Evolutionary conservation across 2,113 vertebrate species (phyloP).

Genomic region (Odobenus rosmarus): DNA sequence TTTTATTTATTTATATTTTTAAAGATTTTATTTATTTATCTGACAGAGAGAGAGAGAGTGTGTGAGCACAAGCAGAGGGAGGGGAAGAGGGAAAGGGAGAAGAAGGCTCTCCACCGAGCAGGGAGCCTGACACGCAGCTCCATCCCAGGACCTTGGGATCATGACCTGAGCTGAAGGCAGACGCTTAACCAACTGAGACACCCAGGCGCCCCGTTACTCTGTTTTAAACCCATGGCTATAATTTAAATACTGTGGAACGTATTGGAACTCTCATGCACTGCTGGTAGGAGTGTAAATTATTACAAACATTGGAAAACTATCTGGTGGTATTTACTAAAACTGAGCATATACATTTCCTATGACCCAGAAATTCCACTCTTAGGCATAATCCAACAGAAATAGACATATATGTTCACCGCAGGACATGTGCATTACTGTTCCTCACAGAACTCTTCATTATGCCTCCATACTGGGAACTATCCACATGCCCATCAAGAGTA

Average conservation of each 20-base stretch:
- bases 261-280: background rate
- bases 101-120: background rate
- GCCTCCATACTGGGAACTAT: background rate
- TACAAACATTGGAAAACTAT: slow-evolving; percentile 26
- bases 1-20: background rate
- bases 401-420: background rate
- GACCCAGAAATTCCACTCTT: background rate
- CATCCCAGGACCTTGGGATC: background rate
- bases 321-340: slow-evolving; percentile 33
- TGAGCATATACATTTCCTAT: background rate
- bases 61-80: background rate
- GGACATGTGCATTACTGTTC: background rate
- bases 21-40: background rate
- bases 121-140: background rate
- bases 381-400: background rate
- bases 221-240: background rate
- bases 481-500: background rate
- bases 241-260: slow-evolving; percentile 20
- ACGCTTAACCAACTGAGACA: background rate
- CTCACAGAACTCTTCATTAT: background rate
- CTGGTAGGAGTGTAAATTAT: slow-evolving; percentile 14
- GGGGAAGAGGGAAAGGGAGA: background rate
- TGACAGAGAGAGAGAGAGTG: background rate
- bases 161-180: background rate
- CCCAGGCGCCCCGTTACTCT: background rate